Percentiles rank a stretch among this genome's conserved stretches.
Conservation (phyloP, 2,113 vertebrate genomes). For the Machaerirhynchus nigripectus region DNA sequence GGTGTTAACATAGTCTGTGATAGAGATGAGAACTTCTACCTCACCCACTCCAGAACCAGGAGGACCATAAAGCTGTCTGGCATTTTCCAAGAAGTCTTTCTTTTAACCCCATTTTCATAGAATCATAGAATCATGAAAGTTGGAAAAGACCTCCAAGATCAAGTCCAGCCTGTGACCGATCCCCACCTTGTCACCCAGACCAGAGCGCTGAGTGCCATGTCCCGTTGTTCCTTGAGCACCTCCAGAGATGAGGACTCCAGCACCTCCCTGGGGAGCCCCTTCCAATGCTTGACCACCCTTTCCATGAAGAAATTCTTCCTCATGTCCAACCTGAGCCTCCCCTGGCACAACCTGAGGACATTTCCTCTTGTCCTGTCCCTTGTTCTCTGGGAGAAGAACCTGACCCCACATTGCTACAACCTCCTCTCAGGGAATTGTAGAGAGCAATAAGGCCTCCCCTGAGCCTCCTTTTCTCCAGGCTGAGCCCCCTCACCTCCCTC, state of each 20-base stretch:
- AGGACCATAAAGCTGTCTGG: not conserved
- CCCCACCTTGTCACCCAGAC: not conserved
- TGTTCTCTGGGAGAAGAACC: not conserved
- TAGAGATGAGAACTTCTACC: not conserved
- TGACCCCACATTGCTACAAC: not conserved
- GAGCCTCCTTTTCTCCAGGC: not conserved
- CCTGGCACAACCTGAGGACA: not conserved
- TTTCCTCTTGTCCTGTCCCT: not conserved
- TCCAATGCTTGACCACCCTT: not conserved
- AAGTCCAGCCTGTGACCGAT: not conserved
- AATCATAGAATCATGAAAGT: not conserved
- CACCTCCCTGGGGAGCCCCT: accelerated
- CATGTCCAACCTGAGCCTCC: not conserved
- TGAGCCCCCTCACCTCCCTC: not conserved
- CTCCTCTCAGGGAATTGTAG: not conserved
- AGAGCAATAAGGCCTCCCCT: not conserved
- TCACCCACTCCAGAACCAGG: not conserved
- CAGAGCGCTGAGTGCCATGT: not conserved
- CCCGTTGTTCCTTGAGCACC: not conserved
- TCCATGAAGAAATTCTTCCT: not conserved
- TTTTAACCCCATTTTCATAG: not conserved
- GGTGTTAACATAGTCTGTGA: accelerated
- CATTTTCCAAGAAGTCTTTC: not conserved
- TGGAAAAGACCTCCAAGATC: not conserved
- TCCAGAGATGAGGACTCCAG: not conserved